Base-by-base conservation (phyloP, 1,140 invertebrate genomes). In the Lasaia peninsularis region DNA sequence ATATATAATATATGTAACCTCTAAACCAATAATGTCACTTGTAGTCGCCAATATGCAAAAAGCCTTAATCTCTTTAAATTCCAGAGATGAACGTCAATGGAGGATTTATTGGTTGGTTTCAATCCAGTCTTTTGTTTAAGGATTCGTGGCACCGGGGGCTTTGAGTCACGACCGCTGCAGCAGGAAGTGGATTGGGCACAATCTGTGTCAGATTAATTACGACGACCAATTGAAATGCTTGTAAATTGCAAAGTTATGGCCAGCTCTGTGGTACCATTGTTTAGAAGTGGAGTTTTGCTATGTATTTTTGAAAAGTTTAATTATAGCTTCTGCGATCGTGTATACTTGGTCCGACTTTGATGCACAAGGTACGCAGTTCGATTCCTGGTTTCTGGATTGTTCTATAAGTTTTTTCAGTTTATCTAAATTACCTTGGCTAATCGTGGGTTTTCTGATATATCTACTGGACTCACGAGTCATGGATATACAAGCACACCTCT, bases 111-210 rank as follows among this genome's bases (percentile, higher is more conserved):
- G 59, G 50, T 61, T 64, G 56, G 56, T 64, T 56, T 54, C 59
- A 72, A 65, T 67, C 62, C 60, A 40, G 58, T 49, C 64, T 70
- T 71, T 71, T 71, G 69, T 71, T 64, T 64, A 55, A 63, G 68
- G 65, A 64, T 62, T 58, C 61, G 58, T 56, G 60, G 65, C 65
- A 60, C 62, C 59, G 65, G 55, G 53, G 37, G 55, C 56, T 32
- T 58, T 52, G 60, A 69, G 67, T 71, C 68, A 71, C 68, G 68
- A 70, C 57, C 50, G 61, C 35, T 37, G 35, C 56, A 60, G 57
- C 62, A 69, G 67, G 65, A 69, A 69, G 64, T 37, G 35, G 35
- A 37, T 37, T 61, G 56, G 56, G 61, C 59, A 67, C 59, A 67
- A 67, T 63, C 56, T 58, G 58, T 59, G 62, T 67, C 64, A 58